These are phyloP conservation scores for Marmota monax DNA, from an alignment of 2,113 vertebrate genomes.

Conservation along the genomic window DNA sequence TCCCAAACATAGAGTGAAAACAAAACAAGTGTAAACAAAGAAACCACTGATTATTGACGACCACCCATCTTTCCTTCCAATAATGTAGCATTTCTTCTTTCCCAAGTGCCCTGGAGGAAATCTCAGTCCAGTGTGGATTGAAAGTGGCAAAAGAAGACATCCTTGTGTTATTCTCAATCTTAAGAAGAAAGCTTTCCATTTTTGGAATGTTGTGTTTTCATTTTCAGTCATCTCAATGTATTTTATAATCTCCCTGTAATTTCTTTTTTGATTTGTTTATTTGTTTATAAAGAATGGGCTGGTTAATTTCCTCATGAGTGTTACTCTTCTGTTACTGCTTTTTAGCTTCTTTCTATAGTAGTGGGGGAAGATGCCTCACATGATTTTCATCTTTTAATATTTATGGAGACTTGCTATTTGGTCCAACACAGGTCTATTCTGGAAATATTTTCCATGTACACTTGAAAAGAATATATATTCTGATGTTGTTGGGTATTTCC, in stretches of 20 bases:
- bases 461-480: slow-evolving; percentile 1
- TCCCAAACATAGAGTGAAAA: background rate
- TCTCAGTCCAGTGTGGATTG: background rate
- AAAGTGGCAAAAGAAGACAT: background rate
- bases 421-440: background rate
- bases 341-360: background rate
- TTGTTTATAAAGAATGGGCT: background rate
- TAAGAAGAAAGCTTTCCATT: background rate
- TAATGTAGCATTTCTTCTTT: background rate
- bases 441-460: background rate
- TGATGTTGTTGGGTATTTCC: background rate
- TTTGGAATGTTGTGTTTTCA: background rate
- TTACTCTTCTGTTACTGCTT: background rate
- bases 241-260: background rate
- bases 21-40: background rate
- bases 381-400: background rate
- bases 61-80: background rate
- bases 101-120: background rate
- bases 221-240: background rate
- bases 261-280: background rate
- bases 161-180: background rate
- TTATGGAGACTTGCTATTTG: background rate
- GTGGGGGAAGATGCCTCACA: background rate
- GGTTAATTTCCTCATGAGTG: background rate
- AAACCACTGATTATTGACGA: background rate